These are phyloP conservation scores for Oxyruncus cristatus DNA, from an alignment of 2,113 vertebrate genomes.

Conservation along the genomic window DNA sequence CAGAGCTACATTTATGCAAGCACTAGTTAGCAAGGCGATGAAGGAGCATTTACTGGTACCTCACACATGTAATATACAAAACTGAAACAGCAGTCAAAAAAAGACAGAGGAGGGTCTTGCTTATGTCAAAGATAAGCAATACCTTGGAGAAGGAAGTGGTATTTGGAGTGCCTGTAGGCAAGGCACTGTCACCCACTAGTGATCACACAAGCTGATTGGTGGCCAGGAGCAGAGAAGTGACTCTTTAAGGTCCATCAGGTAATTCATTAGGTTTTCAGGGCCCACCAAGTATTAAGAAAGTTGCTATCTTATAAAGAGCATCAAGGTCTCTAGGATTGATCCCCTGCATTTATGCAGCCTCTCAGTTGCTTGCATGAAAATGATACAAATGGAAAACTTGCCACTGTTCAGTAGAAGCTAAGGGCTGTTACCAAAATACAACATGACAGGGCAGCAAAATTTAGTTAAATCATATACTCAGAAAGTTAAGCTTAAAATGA, in stretches of 20 bases:
- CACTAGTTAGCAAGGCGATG: not conserved
- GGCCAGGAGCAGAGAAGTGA: not conserved
- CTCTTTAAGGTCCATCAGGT: not conserved
- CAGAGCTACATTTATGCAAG: not conserved
- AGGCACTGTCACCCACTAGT: not conserved
- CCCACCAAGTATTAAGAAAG: not conserved
- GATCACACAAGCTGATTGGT: not conserved
- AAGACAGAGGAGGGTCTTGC: not conserved
- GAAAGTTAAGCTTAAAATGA: not conserved
- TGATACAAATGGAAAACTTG: not conserved
- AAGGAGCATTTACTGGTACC: not conserved
- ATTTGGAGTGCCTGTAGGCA: not conserved
- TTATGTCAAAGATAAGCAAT: not conserved
- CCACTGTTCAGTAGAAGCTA: not conserved
- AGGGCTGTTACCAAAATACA: not conserved
- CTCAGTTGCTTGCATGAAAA: not conserved
- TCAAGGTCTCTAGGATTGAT: not conserved
- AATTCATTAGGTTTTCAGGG: not conserved
- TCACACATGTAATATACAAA: not conserved
- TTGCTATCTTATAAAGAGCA: not conserved
- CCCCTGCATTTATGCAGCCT: not conserved
- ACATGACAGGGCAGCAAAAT: not conserved
- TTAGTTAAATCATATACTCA: not conserved
- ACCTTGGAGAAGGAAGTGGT: not conserved
- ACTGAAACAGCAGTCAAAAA: not conserved